Evolutionary conservation across 2,888 invertebrate species (phyloP).

Genomic region (Willowsia nigromaculata): DNA sequence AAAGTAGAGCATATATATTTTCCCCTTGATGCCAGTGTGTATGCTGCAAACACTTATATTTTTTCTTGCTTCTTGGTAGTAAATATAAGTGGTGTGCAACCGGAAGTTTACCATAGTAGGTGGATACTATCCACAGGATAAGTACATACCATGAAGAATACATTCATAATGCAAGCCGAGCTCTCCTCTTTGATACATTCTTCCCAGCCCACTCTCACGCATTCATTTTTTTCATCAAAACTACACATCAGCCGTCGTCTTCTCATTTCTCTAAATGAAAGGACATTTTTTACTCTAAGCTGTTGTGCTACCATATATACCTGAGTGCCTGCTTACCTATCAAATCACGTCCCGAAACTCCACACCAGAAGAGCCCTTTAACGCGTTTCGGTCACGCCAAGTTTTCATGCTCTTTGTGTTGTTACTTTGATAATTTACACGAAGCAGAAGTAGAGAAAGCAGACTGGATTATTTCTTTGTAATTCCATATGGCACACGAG

Average conservation of each 20-base stretch:
- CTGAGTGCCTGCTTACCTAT: neutral
- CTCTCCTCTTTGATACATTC: neutral
- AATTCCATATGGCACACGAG: neutral
- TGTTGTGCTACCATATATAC: neutral
- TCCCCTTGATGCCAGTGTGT: neutral
- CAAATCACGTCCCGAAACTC: constrained; percentile 23
- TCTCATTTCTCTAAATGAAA: neutral
- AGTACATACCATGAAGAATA: neutral
- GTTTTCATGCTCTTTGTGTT: neutral
- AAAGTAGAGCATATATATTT: constrained; percentile 17
- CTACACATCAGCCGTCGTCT: constrained; percentile 7
- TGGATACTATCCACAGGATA: neutral
- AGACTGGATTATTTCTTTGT: neutral
- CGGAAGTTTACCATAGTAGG: constrained; percentile 17
- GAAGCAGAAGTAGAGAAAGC: neutral
- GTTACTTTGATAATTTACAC: neutral
- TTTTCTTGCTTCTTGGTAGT: neutral
- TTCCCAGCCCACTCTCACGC: neutral
- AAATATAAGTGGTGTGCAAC: constrained; percentile 6
- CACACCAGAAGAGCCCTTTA: constrained; percentile 4
- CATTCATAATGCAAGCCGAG: neutral
- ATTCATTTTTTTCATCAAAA: constrained; percentile 12
- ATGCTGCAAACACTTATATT: neutral
- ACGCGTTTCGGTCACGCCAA: constrained; percentile 45
- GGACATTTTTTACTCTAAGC: neutral